Percentiles rank a stretch among this genome's conserved stretches.
These are phyloP conservation scores for Lepidochrysops patricia DNA, from an alignment of 2,888 invertebrate genomes.

Conservation along the genomic window DNA sequence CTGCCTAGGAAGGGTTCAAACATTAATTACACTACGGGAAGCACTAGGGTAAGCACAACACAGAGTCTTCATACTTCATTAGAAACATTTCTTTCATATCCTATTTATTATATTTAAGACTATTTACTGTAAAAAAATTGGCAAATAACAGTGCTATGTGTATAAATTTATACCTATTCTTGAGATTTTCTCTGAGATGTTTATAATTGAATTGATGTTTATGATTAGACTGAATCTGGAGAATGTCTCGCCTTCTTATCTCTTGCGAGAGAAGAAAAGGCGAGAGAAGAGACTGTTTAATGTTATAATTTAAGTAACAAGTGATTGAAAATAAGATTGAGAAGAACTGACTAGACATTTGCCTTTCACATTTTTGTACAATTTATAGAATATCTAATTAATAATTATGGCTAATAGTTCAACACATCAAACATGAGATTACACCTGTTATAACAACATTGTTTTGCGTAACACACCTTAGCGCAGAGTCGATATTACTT, in stretches of 20 bases:
- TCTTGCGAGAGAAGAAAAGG: neutral
- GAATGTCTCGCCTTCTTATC: neutral
- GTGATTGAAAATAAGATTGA: neutral
- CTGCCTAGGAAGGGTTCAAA: constrained; percentile 12
- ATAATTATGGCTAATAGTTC: too few relatives aligned
- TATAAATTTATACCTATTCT: too few relatives aligned
- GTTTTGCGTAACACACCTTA: too few relatives aligned
- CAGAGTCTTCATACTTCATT: constrained; percentile 37
- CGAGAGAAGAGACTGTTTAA: too few relatives aligned
- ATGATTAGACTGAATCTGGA: neutral
- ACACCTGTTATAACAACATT: neutral
- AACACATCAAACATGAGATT: too few relatives aligned
- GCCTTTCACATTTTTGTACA: neutral
- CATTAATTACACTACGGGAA: constrained; percentile 40
- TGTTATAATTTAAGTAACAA: too few relatives aligned
- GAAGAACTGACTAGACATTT: neutral
- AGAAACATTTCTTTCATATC: neutral
- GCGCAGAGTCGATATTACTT: too few relatives aligned
- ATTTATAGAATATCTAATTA: neutral
- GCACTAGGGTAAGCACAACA: constrained; percentile 66
- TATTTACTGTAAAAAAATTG: neutral
- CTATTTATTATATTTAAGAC: neutral
- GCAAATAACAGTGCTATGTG: too few relatives aligned
- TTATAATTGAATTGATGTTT: too few relatives aligned
- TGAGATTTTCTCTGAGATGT: too few relatives aligned